phyloP scores from a whole-genome alignment of 2,888 invertebrate genomes.

The Chaetoderma sp. region DNA sequence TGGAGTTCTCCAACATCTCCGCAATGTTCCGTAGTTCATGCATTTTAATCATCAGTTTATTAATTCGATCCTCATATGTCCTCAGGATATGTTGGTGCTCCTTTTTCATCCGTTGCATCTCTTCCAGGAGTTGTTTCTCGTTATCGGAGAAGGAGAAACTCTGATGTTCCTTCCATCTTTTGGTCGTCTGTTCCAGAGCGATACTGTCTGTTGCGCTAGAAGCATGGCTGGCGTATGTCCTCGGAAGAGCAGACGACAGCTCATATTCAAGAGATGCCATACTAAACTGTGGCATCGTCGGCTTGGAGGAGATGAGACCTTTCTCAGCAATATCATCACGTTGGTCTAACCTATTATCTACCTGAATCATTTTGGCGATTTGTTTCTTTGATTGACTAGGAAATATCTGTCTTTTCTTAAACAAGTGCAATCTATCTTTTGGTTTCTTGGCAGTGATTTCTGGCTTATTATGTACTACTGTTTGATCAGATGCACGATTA shows the following conservation, averaged over 20 bases:
- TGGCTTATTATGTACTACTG: conserved; percentile 53
- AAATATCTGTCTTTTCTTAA: no score
- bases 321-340: conserved; percentile 29
- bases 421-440: conserved; percentile 38
- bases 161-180: not conserved
- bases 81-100: conserved; percentile 60
- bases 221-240: conserved; percentile 22
- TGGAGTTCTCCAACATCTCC: conserved; percentile 62
- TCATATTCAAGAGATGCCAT: no score
- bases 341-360: conserved; percentile 34
- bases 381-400: conserved; percentile 21
- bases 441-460: conserved; percentile 42
- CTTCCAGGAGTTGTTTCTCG: conserved; percentile 64
- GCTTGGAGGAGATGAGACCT: conserved; percentile 6
- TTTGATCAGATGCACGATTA: conserved; percentile 44
- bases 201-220: not conserved
- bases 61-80: conserved; percentile 61
- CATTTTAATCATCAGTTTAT: conserved; percentile 63
- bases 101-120: conserved; percentile 63
- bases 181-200: not conserved
- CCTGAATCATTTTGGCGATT: conserved; percentile 2
- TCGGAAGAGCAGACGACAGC: conserved; percentile 9
- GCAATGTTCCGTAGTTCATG: conserved; percentile 60
- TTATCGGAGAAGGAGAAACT: conserved; percentile 61
- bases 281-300: conserved; percentile 7